Evolutionary conservation across 2,113 vertebrate genomes (phyloP).

Genomic region (Scomber scombrus): DNA sequence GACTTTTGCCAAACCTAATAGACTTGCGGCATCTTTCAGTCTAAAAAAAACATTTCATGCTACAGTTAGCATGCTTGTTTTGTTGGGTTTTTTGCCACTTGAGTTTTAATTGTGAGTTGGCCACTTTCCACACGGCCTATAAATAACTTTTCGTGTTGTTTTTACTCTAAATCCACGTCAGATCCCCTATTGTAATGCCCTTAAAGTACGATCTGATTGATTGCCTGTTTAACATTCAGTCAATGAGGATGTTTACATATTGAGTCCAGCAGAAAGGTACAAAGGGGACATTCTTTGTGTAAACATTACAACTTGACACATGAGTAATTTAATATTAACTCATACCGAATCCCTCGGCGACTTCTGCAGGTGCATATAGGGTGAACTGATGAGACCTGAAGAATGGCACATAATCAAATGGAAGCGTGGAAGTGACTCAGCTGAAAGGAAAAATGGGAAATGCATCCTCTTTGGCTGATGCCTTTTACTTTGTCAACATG

Average conservation of each 20-base stretch:
- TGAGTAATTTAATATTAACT: slow-evolving; percentile 9
- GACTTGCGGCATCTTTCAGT: slow-evolving; percentile 32
- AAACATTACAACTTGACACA: slow-evolving; percentile 33
- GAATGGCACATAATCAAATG: slow-evolving; percentile 8
- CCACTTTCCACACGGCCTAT: neutral
- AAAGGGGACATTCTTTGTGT: slow-evolving; percentile 26
- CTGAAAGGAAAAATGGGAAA: slow-evolving; percentile 19
- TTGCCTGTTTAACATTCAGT: slow-evolving; percentile 49
- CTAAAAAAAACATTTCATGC: slow-evolving; percentile 17
- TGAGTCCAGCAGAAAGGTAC: slow-evolving; percentile 23
- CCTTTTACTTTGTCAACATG: slow-evolving; percentile 30
- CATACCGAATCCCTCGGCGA: neutral
- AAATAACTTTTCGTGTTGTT: neutral
- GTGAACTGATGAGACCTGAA: neutral
- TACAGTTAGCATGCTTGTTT: slow-evolving; percentile 31
- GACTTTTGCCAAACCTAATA: slow-evolving; percentile 53
- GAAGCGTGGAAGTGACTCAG: slow-evolving; percentile 20
- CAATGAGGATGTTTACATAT: slow-evolving; percentile 59
- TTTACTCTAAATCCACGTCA: slow-evolving; percentile 9
- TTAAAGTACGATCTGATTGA: slow-evolving; percentile 49
- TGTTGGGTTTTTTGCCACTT: slow-evolving; percentile 10
- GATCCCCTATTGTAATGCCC: slow-evolving; percentile 28
- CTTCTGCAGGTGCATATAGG: neutral
- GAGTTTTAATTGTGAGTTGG: slow-evolving; percentile 25
- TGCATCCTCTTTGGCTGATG: slow-evolving; percentile 2